Conservation (phyloP, 2,888 invertebrate species). For the Ptychoptera albimana region DNA sequence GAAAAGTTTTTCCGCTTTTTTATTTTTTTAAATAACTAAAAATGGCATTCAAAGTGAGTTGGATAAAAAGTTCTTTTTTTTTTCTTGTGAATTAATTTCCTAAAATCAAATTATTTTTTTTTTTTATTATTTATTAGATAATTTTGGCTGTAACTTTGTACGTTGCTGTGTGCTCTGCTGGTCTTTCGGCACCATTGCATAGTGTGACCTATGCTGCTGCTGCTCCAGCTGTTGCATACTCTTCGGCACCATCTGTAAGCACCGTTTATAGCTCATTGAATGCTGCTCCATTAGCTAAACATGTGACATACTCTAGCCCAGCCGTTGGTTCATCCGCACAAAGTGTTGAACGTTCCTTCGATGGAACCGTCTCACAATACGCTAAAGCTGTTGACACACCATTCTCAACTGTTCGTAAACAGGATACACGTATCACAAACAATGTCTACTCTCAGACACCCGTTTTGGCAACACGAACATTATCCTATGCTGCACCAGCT, state of each 20-base stretch:
- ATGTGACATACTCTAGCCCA: conserved; percentile 15
- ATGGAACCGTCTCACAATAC: conserved; percentile 38
- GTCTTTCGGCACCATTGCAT: too few species aligned
- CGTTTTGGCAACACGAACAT: conserved; percentile 19
- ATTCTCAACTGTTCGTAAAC: conserved; percentile 42
- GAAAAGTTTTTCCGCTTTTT: too few species aligned
- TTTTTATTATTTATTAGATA: too few species aligned
- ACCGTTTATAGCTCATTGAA: conserved; percentile 14
- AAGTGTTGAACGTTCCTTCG: conserved; percentile 39
- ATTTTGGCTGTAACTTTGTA: too few species aligned
- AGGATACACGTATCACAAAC: conserved; percentile 40
- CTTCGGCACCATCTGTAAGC: conserved; percentile 23
- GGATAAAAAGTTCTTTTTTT: too few species aligned
- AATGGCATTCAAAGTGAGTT: too few species aligned
- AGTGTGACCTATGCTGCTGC: conserved; percentile 11
- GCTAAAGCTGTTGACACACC: conserved; percentile 42
- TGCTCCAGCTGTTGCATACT: conserved; percentile 25
- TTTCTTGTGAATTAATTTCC: too few species aligned
- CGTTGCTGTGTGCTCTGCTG: too few species aligned
- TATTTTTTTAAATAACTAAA: too few species aligned
- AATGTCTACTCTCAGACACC: conserved; percentile 32
- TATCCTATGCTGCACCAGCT: conserved; percentile 17
- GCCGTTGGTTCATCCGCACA: conserved; percentile 35
- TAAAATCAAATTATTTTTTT: too few species aligned
- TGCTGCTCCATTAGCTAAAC: conserved; percentile 15